These are phyloP conservation scores for Orchesella cincta DNA, from an alignment of 1,140 invertebrate genomes.

Conservation along the genomic window DNA sequence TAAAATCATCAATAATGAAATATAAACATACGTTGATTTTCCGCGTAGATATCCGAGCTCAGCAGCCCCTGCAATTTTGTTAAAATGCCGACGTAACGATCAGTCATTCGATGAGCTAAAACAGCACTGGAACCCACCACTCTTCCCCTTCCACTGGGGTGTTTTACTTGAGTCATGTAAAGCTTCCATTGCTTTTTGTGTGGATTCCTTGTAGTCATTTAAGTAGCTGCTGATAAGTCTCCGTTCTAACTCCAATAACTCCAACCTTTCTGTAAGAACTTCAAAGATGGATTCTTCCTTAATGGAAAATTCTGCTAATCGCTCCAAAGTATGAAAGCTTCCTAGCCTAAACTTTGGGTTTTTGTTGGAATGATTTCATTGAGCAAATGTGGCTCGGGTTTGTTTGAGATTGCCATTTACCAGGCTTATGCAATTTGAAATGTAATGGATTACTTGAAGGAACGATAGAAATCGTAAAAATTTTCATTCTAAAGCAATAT, in stretches of 20 bases:
- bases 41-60: neutral
- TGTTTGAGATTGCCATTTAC: too few relatives aligned
- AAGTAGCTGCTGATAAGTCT: neutral
- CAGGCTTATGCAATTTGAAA: too few relatives aligned
- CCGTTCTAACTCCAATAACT: neutral
- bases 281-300: neutral
- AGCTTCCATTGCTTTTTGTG: neutral
- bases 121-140: neutral
- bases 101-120: neutral
- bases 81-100: neutral
- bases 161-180: neutral
- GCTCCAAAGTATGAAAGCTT: too few relatives aligned
- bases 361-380: too few relatives aligned
- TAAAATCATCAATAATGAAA: too few relatives aligned
- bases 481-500: too few relatives aligned
- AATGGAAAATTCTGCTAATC: too few relatives aligned
- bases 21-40: too few relatives aligned
- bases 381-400: too few relatives aligned
- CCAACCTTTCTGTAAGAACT: neutral
- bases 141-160: neutral
- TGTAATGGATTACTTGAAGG: too few relatives aligned
- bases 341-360: too few relatives aligned
- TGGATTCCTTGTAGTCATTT: neutral
- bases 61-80: neutral
- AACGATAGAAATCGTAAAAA: too few relatives aligned